Base-by-base conservation (phyloP, 2,888 invertebrate species). In the Corythucha ciliata region DNA sequence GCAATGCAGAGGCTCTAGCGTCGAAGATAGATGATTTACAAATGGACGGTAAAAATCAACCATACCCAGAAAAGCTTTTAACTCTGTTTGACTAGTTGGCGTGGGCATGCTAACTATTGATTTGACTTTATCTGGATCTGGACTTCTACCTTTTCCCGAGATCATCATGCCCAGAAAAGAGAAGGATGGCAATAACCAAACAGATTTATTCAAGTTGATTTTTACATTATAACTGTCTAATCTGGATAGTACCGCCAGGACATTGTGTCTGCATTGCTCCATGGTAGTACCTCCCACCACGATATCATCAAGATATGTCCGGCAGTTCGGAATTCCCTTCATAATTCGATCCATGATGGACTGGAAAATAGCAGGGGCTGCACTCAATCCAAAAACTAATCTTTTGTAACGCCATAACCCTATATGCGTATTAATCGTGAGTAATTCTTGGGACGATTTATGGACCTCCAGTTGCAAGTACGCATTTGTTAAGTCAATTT, bases 391-490 rank as follows among this genome's bases (percentile, higher is more conserved):
- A 46, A 48, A 58, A 12, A 55, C 49, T 25, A 61, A 51, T 12
- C 57, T 25, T 8, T 49, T 57, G 46, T 45, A 55, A 14, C 45
- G 42, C 41, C 51, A 56, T 20, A 59, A 44, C 6, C 58, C 59
- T 34, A 40, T 52, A 50, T 63, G 60, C 6, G 63, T 63, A 54
- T 62, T 62, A 24, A 65, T 61, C 25, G 61, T 63, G 21, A 63
- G 54, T 14, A 60, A 52, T 33, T 60, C 48, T 53, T 56, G 54
- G 25, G 61, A 64, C n/a, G 41, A 40, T 48, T 59, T 58, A 40
- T 54, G 53, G n/a, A 62, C 40, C 50, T 57, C 47, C 16, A 63
- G 39, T 52, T 65, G 64, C 39, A 60, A 60, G 53, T 63, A 64
- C 16, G 63, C 63, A 24, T 62, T 57, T 40, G 48, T 57, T 27